Evolutionary conservation across 2,113 vertebrate species (phyloP).

Genomic region (Thalassoma bifasciatum): DNA sequence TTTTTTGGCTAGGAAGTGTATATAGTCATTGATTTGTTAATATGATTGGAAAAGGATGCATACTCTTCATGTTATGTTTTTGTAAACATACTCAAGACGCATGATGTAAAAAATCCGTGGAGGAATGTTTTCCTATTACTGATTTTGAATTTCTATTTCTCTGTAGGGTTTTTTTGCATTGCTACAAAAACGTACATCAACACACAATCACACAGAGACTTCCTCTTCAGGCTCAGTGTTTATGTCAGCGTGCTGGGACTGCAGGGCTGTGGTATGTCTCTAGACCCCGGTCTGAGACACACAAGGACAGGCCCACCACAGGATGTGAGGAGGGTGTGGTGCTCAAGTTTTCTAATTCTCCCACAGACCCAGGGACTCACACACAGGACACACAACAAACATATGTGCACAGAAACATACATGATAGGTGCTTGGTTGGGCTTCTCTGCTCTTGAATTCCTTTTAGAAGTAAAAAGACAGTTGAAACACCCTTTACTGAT

Average conservation of each 20-base stretch:
- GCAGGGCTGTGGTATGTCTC: conserved; percentile 41
- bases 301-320: conserved; percentile 68
- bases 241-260: conserved; percentile 49
- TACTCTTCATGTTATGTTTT: too few species aligned
- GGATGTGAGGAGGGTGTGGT: conserved; percentile 79
- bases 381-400: conserved; percentile 30
- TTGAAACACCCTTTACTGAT: not conserved
- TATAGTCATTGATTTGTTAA: too few species aligned
- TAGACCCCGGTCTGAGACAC: conserved; percentile 43
- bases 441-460: not conserved
- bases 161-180: too few species aligned
- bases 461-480: not conserved
- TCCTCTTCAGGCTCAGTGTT: conserved; percentile 53
- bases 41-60: too few species aligned
- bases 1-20: too few species aligned
- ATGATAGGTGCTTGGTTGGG: not conserved
- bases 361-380: conserved; percentile 54
- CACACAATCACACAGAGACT: conserved; percentile 20
- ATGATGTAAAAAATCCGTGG: too few species aligned
- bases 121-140: not conserved
- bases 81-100: too few species aligned
- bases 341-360: conserved; percentile 53
- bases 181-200: not conserved
- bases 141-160: not conserved
- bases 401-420: not conserved